Evolutionary conservation across 2,113 vertebrate species (phyloP), one percentile per base, ranked within the genome.

Genomic region (Catharus minimus): DNA sequence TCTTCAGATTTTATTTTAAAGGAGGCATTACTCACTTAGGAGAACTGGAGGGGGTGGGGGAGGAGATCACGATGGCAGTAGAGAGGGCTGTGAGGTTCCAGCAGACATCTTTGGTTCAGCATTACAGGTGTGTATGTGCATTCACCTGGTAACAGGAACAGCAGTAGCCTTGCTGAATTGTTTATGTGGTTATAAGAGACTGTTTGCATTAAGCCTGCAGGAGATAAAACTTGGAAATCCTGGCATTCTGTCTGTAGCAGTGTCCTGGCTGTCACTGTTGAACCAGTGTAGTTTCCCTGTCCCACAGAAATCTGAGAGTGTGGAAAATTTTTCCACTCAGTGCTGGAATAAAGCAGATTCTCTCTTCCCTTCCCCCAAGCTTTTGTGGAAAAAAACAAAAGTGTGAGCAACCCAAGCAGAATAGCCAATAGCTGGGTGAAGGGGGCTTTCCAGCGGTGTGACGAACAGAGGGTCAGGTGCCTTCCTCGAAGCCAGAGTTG

Each of bases 371-470:
- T 61, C 79, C 82, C 85, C 88, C 85, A 60, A 1, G 85, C 90
- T 92, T 92, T 95, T 95, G 77, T 92, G 86, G 68, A 21, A 50
- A 73, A 76, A 56, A 88, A 68, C 50, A 78, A 88, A 50, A 88
- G 86, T 66, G 89, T 5, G 65, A 90, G 92, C 84, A 80, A 74
- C 47, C 80, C 56, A 68, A 92, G 81, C 87, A 89, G 84, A 86
- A 92, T 9, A 39, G 81, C 38, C 84, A 38, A 47, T 53, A 77
- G 77, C 46, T 30, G 77, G 46, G 20, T 55, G 92, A 21, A 50
- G 83, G 86, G 92, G 55, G 73, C 56, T 84, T 69, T 84, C 24
- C 83, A 8, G 91, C 80, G 83, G 2, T 8, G 60, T 38, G 10
- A 74, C 46, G n/a, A 68, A n/a, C 1, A 3, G 17, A 3, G 78